These are phyloP conservation scores for Rhinoraja longicauda DNA, from an alignment of 2,797 vertebrate genomes.

Conservation along the genomic window DNA sequence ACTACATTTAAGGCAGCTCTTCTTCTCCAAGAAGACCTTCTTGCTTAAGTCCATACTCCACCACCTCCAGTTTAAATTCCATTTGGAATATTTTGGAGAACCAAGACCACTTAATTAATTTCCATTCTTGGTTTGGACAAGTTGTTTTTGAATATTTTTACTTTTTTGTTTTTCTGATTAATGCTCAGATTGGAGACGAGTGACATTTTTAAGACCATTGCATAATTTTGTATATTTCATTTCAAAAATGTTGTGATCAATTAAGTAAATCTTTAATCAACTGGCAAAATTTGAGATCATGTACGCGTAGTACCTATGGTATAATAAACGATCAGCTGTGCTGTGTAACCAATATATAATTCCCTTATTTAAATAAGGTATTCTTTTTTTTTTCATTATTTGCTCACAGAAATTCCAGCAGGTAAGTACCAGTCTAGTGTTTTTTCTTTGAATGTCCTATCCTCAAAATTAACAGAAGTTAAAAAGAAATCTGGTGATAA, in stretches of 20 bases:
- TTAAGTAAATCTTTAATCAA: not conserved
- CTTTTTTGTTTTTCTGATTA: not conserved
- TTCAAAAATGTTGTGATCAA: not conserved
- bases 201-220: not conserved
- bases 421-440: slow-evolving; percentile 14
- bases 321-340: not conserved
- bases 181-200: not conserved
- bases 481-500: not conserved
- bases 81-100: no score
- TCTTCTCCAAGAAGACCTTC: no score
- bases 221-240: not conserved
- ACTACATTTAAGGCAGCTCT: no score
- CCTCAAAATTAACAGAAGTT: not conserved
- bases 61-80: no score
- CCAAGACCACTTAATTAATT: no score
- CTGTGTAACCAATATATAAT: not conserved
- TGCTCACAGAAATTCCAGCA: slow-evolving; percentile 35
- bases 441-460: not conserved
- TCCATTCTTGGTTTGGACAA: not conserved
- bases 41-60: no score
- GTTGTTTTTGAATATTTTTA: not conserved
- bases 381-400: slow-evolving; percentile 26
- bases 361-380: not conserved
- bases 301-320: not conserved
- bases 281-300: not conserved